Percentiles rank a stretch among this genome's conserved stretches.
Evolutionary conservation across 2,888 invertebrate species (phyloP).

Genomic region (Pristionchus maxplancki): DNA sequence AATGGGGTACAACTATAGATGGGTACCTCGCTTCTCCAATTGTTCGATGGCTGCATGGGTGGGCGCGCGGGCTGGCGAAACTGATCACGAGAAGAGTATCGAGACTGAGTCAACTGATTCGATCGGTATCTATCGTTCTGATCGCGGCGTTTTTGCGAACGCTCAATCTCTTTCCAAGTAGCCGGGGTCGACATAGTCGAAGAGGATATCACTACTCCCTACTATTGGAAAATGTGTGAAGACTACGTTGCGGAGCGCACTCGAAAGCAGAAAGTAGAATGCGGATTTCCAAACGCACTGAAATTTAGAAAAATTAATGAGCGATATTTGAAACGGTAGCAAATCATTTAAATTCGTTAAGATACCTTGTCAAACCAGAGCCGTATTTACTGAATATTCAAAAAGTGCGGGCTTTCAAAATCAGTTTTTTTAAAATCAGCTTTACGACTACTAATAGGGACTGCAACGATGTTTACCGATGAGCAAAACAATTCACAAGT

Average conservation of each 20-base stretch:
- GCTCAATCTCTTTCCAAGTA: conserved; percentile 27
- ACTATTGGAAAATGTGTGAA: no score
- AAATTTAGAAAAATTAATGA: background rate
- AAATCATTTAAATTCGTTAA: no score
- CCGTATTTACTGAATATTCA: no score
- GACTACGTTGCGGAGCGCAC: background rate
- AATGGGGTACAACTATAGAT: no score
- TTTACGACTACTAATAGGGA: no score
- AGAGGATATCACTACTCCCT: background rate
- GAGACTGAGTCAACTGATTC: background rate
- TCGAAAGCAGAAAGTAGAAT: conserved; percentile 1
- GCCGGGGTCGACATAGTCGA: conserved; percentile 5
- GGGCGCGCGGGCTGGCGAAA: background rate
- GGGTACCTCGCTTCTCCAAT: conserved; percentile 37
- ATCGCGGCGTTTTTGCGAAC: conserved; percentile 24
- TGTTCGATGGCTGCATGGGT: background rate
- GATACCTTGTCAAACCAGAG: no score
- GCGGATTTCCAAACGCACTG: background rate
- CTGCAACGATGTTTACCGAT: no score
- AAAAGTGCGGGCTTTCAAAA: background rate
- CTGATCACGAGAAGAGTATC: conserved; percentile 38
- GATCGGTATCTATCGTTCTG: conserved; percentile 8
- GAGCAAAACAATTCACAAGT: no score
- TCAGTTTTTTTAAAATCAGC: no score
- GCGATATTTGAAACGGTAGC: background rate